Base-by-base conservation (phyloP, 2,797 vertebrate species). In the Columba guinea region DNA sequence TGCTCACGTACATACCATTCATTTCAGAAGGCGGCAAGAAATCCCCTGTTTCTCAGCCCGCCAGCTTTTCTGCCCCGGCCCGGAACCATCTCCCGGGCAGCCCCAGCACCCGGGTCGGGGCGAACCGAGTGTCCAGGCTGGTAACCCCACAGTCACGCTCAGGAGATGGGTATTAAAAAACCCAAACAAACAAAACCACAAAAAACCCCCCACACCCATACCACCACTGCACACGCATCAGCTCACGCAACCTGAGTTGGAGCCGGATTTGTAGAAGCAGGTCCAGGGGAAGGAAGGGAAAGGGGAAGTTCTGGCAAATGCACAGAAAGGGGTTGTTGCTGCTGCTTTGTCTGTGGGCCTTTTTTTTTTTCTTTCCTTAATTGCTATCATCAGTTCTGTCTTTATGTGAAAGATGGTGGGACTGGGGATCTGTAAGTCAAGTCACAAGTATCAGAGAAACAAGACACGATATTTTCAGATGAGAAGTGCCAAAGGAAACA, bases 1-100 rank as follows among this genome's bases (percentile, higher is more conserved):
- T 68, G 85, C 88, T 89, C 93, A 58, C 87, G 89, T 85, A 68
- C 82, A 69, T 10, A 77, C 90, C 81, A 93, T 70, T 94, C 95
- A 92, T 94, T 92, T 76, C 3, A 2, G 91, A 39, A 95, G 64
- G 70, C 3, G 0, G 81, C 7, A 9, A 93, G 87, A 92, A 97
- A 95, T 93, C 74, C 93, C 95, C 94, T 8, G 0, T 16, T 70
- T 32, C 84, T 73, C 82, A 87, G 81, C 58, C 69, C 1, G 2
- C 13, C 74, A n/a, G 74, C 56, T 27, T 9, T 41, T 39, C 64
- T 63, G 68, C 23, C 18, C 75, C 11, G 1, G 22, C 51, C 68
- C 17, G 2, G 51, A 75, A 4, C 34, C 56, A 39, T 5, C 77
- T 63, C 80, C 65, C 10, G 37, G 64, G 77, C 74, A 73, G 58